Conservation (phyloP, 2,888 invertebrate genomes). For the Deilephila porcellus region DNA sequence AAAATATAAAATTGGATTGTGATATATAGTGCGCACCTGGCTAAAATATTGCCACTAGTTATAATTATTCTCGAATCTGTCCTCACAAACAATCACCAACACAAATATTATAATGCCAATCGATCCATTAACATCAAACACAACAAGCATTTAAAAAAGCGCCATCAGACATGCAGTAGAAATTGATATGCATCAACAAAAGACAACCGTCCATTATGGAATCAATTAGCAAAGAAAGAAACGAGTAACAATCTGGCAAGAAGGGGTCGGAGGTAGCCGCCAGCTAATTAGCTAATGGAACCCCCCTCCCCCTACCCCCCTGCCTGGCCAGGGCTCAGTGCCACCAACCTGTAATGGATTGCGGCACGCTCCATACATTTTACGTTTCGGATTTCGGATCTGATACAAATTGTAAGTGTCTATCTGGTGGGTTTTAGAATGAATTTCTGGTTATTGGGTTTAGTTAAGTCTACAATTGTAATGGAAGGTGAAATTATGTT, state of each 20-base stretch:
- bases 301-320: slow-evolving; percentile 45
- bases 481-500: too few species aligned
- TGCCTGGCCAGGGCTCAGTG: slow-evolving; percentile 39
- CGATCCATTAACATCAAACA: not conserved
- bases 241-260: slow-evolving; percentile 76
- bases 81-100: not conserved
- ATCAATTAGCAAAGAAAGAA: slow-evolving; percentile 76
- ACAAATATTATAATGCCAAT: not conserved
- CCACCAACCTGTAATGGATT: slow-evolving; percentile 69
- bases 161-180: slow-evolving; percentile 6
- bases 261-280: slow-evolving; percentile 68
- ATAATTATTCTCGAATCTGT: not conserved
- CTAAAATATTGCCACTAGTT: not conserved
- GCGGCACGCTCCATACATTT: slow-evolving; percentile 70
- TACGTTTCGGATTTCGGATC: slow-evolving; percentile 68
- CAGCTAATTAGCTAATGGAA: slow-evolving; percentile 82
- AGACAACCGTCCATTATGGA: slow-evolving; percentile 37
- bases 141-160: not conserved
- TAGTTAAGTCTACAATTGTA: too few species aligned
- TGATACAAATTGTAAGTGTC: not conserved
- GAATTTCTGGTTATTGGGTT: too few species aligned
- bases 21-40: not conserved
- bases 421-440: too few species aligned
- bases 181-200: slow-evolving; percentile 22
- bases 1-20: not conserved